Percentiles rank a stretch among this genome's conserved stretches.
These are phyloP conservation scores for Adelphocoris suturalis DNA, from an alignment of 2,888 invertebrate genomes.

Conservation along the genomic window DNA sequence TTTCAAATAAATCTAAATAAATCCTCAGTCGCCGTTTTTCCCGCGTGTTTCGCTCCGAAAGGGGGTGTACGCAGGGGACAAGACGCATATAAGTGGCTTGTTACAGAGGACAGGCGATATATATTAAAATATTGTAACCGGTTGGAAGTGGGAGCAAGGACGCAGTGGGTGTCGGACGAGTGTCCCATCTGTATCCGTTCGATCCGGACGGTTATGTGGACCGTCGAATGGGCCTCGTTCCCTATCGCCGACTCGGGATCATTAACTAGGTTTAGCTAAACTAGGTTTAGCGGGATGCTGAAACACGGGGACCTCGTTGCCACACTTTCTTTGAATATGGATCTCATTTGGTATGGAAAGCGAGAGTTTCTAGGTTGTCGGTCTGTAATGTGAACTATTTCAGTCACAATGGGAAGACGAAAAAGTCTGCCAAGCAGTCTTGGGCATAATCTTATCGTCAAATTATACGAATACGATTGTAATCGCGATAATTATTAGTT, in stretches of 20 bases:
- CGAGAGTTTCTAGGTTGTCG: no score
- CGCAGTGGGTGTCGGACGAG: slow-evolving; percentile 54
- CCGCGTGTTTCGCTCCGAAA: slow-evolving; percentile 33
- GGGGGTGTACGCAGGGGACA: slow-evolving; percentile 55
- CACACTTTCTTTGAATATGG: neutral
- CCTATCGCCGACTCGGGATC: slow-evolving; percentile 2
- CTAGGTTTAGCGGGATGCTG: neutral
- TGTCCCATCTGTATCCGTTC: slow-evolving; percentile 46
- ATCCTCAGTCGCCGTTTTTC: neutral
- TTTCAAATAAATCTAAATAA: slow-evolving; percentile 49
- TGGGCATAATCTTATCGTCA: no score
- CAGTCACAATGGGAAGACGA: no score
- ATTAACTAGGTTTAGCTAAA: neutral
- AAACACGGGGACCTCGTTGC: neutral
- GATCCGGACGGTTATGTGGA: neutral
- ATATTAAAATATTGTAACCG: slow-evolving; percentile 56
- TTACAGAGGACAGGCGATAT: slow-evolving; percentile 45
- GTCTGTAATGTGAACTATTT: no score
- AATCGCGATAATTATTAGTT: no score
- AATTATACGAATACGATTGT: no score
- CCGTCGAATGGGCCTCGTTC: neutral
- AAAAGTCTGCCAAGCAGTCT: no score
- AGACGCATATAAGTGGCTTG: slow-evolving; percentile 62
- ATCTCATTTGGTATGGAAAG: no score
- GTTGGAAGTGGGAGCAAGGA: slow-evolving; percentile 61